Evolutionary conservation across 35 echinoderm and acorn worm genomes (phyloP).

Genomic region (Apostichopus californicus): DNA sequence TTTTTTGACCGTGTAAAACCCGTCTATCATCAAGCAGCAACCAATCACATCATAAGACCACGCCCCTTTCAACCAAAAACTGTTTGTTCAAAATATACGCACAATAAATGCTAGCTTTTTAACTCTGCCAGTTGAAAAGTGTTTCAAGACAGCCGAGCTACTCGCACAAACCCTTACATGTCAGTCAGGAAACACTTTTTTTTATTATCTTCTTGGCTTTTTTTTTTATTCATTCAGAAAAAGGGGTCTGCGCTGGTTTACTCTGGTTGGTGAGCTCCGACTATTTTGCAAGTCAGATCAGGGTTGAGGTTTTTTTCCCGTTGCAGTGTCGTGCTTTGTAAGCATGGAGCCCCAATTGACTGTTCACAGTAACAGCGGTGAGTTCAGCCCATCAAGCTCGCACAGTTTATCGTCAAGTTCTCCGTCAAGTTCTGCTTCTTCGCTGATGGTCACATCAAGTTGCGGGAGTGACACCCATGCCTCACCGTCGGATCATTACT

Average conservation of each 20-base stretch:
- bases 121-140: conserved; percentile 8
- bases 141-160: conserved; percentile 25
- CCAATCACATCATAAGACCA: conserved; percentile 29
- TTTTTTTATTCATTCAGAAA: conserved; percentile 57
- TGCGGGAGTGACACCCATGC: conserved; percentile 48
- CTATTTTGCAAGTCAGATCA: conserved; percentile 97
- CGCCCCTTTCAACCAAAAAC: conserved; percentile 27
- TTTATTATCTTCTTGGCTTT: neutral
- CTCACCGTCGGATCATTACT: conserved; percentile 54
- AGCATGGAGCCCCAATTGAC: conserved; percentile 59
- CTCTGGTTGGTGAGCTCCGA: conserved; percentile 38
- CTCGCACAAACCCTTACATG: conserved; percentile 12
- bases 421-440: conserved; percentile 42
- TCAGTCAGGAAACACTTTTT: conserved; percentile 20
- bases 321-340: conserved; percentile 23
- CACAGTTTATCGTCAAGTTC: conserved; percentile 32
- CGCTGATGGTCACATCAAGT: conserved; percentile 40
- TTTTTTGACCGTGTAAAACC: neutral
- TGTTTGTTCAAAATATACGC: conserved; percentile 47
- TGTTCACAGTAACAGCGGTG: conserved; percentile 52
- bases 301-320: conserved; percentile 55
- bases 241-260: conserved; percentile 44
- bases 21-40: conserved; percentile 24
- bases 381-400: conserved; percentile 63
- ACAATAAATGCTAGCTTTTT: neutral